A percentile compares a stretch with the other conserved stretches of the same genome.
Conservation (phyloP, 2,888 invertebrate genomes). For the Morinoia aosen region DNA sequence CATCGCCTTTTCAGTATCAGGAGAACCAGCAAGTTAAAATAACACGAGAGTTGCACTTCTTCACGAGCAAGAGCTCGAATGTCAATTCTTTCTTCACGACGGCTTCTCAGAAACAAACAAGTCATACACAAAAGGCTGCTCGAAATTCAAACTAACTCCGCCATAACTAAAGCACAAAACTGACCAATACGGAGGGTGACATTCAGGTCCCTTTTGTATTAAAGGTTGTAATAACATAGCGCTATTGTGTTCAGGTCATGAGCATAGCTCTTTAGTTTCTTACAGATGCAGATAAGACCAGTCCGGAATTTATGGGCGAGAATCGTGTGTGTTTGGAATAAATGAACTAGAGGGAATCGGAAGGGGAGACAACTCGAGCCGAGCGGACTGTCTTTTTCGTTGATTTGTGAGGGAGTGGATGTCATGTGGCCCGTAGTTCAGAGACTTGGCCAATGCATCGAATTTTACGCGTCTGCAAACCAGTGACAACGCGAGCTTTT, state of each 20-base stretch:
- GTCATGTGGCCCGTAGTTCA: not conserved
- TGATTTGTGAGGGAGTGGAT: not conserved
- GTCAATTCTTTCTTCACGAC: not conserved
- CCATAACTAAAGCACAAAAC: constrained; percentile 5
- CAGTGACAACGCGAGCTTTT: not conserved
- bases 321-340: constrained; percentile 53
- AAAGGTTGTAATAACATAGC: constrained; percentile 50
- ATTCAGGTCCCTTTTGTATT: constrained; percentile 44
- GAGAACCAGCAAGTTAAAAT: not conserved
- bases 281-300: constrained; percentile 51
- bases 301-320: constrained; percentile 34
- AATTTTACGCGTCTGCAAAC: not conserved
- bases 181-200: constrained; percentile 38
- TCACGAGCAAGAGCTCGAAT: not conserved
- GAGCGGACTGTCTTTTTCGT: not conserved
- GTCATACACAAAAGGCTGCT: not conserved
- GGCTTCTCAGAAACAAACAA: constrained; percentile 18
- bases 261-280: constrained; percentile 51
- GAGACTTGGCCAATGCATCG: not conserved
- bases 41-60: not conserved
- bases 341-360: constrained; percentile 47
- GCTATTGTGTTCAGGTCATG: constrained; percentile 45
- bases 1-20: not conserved
- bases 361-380: constrained; percentile 29
- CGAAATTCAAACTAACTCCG: not conserved